Evolutionary conservation across 1,140 invertebrate genomes (phyloP), one percentile per base, ranked within the genome.

Genomic region (Myzus persicae): DNA sequence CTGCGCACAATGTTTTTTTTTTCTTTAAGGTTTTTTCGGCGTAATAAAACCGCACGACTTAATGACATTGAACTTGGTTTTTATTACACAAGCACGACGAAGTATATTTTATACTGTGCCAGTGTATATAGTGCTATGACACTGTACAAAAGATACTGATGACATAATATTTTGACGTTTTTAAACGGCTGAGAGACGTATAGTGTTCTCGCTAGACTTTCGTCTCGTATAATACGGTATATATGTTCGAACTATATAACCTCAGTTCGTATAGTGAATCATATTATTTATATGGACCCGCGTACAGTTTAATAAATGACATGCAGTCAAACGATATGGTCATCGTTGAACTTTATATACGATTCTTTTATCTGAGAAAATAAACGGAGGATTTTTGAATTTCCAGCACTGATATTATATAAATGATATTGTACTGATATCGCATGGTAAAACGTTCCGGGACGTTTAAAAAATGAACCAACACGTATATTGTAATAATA

Each of bases 1-100:
- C 36, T 5, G 4, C 11, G 4, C 11, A 26, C 9, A 84, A 42
- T n/a, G 31, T 42, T 24, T 6, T 38, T 6, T 38, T 84, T 42
- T 84, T 14, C 24, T 84, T 84, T 26, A 42, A 14, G 24, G 82
- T 40, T 84, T 84, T 40, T 84, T 9, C 3, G 36, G 4, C n/a
- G 38, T 84, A 42, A 84, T 84, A 84, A 84, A 84, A 42, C 38
- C 8, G 9, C 11, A 44, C 36, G 84, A 85, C 26, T 44, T 85
- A 85, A 85, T 44, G 84, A 87, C 42, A 87, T 44, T 87, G 42
- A 87, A 87, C 42, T 87, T 87, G 42, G 31, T 14, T 87, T 87
- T 87, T 87, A 87, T 87, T 87, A 46, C 9, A 87, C 14, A 84
- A 84, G 24, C 31, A 26, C 82, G 40, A 42, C 24, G 26, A 40